phyloP scores from a whole-genome alignment of 1,140 invertebrate genomes.

The Orussus abietinus region DNA sequence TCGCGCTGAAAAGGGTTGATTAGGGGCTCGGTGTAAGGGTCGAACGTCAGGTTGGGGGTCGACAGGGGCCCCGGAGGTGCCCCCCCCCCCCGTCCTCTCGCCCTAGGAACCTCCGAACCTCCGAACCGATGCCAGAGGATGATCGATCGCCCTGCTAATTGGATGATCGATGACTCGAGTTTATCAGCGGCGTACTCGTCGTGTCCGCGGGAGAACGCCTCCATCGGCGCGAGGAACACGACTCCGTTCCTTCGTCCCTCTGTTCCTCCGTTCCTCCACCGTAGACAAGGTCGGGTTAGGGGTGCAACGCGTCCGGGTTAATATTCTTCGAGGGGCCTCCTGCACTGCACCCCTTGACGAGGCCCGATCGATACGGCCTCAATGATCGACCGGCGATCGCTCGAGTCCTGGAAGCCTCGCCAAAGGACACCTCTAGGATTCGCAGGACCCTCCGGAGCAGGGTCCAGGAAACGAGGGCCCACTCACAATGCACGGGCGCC shows the following conservation, averaged over 20 bases:
- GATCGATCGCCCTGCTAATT: constrained; percentile 38
- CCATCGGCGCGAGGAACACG: constrained; percentile 20
- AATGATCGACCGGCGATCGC: too few species aligned
- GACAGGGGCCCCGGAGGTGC: constrained; percentile 28
- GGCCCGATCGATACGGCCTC: too few species aligned
- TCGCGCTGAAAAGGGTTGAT: constrained; percentile 55
- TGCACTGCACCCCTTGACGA: constrained; percentile 2
- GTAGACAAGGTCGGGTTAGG: constrained; percentile 5
- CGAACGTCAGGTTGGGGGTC: constrained; percentile 30
- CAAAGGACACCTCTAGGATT: too few species aligned
- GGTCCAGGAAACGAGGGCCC: constrained; percentile 32
- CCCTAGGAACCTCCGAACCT: too few species aligned
- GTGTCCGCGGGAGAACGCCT: constrained; percentile 27
- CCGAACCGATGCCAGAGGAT: too few species aligned
- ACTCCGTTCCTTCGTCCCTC: background rate
- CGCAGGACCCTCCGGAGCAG: constrained; percentile 10
- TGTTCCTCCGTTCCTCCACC: constrained; percentile 1
- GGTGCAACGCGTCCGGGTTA: constrained; percentile 13
- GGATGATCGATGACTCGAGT: constrained; percentile 52
- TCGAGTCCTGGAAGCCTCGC: too few species aligned
- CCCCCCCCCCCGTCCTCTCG: too few species aligned
- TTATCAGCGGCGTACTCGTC: constrained; percentile 38
- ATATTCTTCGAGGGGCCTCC: constrained; percentile 19
- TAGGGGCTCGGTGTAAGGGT: constrained; percentile 49
- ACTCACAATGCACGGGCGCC: constrained; percentile 50